phyloP scores from a whole-genome alignment of 2,113 vertebrate species.

The Diphyllodes magnificus region DNA sequence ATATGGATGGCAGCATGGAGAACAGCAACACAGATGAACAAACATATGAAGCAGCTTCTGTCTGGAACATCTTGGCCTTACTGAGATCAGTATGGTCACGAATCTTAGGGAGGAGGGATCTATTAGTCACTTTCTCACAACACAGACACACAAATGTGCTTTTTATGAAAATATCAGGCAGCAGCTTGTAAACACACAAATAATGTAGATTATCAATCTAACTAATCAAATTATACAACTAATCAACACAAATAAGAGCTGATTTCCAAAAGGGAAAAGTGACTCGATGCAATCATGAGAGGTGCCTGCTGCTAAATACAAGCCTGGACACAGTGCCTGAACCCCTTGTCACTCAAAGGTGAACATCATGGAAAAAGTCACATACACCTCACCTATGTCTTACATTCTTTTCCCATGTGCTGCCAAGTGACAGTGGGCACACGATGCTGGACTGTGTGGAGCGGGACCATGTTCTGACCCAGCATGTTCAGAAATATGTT shows the following conservation, averaged over 20 bases:
- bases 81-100: rapidly evolving
- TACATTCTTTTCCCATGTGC: background rate
- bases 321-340: background rate
- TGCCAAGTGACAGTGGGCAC: background rate
- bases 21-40: background rate
- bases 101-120: background rate
- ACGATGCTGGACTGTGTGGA: rapidly evolving
- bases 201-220: background rate
- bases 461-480: background rate
- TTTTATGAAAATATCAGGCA: background rate
- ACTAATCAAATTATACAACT: background rate
- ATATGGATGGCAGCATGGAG: background rate
- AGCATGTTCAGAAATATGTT: rapidly evolving
- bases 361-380: background rate
- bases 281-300: background rate
- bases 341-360: background rate
- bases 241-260: background rate
- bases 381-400: background rate
- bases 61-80: background rate
- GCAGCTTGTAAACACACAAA: background rate
- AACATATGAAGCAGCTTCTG: background rate
- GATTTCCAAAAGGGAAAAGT: background rate
- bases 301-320: background rate
- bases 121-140: background rate
- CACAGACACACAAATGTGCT: background rate